Conservation (phyloP, 2,113 vertebrate species). For the Quiscalus mexicanus region DNA sequence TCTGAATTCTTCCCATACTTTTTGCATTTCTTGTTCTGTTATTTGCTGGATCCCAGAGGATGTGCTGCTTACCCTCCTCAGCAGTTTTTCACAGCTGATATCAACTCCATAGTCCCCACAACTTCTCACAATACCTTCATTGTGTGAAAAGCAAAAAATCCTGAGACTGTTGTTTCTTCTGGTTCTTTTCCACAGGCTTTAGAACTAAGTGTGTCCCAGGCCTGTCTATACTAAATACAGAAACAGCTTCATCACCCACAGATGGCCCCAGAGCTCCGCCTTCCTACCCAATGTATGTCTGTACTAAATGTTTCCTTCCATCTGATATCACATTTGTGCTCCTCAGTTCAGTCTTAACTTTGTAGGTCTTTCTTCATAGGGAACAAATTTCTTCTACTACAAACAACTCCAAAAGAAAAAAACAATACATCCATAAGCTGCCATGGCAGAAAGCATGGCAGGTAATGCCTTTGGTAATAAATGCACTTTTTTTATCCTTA, state of each 20-base stretch:
- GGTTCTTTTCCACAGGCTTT: not conserved
- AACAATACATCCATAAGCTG: not conserved
- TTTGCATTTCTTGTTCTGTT: not conserved
- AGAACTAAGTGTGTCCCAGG: accelerated
- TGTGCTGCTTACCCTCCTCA: not conserved
- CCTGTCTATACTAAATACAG: not conserved
- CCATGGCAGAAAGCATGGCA: not conserved
- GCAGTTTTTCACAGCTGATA: not conserved
- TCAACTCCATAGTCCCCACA: not conserved
- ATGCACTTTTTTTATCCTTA: not conserved
- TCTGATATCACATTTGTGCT: not conserved
- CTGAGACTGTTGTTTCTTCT: not conserved
- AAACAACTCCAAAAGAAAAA: not conserved
- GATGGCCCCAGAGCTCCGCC: not conserved
- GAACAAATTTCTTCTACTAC: not conserved
- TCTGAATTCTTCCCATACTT: not conserved
- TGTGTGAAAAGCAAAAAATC: not conserved
- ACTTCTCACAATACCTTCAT: not conserved
- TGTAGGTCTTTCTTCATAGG: not conserved
- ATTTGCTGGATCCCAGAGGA: not conserved
- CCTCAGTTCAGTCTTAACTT: not conserved
- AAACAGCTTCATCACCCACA: not conserved
- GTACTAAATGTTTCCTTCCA: no score
- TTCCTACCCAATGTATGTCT: not conserved
- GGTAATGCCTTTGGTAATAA: not conserved